Evolutionary conservation across 1,140 invertebrate species (phyloP), one percentile per base, ranked within the genome.

Genomic region (Heliothis subflexa): DNA sequence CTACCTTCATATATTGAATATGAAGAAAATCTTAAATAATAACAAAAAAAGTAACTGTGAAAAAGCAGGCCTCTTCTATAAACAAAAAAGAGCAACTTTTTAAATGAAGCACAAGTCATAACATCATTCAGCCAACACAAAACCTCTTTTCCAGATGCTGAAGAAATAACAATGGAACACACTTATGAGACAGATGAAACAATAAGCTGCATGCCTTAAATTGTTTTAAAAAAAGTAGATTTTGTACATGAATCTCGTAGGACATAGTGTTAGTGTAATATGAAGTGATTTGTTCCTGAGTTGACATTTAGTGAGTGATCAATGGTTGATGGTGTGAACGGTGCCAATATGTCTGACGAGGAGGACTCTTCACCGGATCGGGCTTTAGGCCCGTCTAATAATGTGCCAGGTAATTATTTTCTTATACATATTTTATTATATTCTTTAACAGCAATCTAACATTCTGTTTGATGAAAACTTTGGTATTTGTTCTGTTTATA

Each of bases 291-390:
- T 89, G 87, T 80, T 74, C 61, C 74, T 50, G 71, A 83, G 82
- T n/a, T 33, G 73, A 75, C 59, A 50, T 64, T 62, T n/a, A 64
- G 73, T 75, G 73, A 54, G 73, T 64, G 73, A 52, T 33, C 14
- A 14, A 81, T 81, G 79, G 74, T 81, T 71, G 79, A 81, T 61
- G 54, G 55, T 62, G 78, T 61, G 28, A 81, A 64, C 74, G 57
- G 79, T 28, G 66, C 21, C 79, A 86, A 74, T 54, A 94, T 94
- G 93, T 93, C 93, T 54, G 93, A 94, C 55, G 93, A 94, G 50
- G 93, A 94, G 54, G 93, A 94, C 47, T 93, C 93, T 11, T 93
- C 91, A 5, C 89, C 92, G 7, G 92, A 94, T 59, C 80, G 88
- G 89, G 92, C 88, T 3, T 81, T 94, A 72, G 89, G 84, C 45